A percentile compares a stretch with the other conserved stretches of the same genome.
phyloP scores from a whole-genome alignment of 2,888 invertebrate species.

The Aleiodes testaceus region DNA sequence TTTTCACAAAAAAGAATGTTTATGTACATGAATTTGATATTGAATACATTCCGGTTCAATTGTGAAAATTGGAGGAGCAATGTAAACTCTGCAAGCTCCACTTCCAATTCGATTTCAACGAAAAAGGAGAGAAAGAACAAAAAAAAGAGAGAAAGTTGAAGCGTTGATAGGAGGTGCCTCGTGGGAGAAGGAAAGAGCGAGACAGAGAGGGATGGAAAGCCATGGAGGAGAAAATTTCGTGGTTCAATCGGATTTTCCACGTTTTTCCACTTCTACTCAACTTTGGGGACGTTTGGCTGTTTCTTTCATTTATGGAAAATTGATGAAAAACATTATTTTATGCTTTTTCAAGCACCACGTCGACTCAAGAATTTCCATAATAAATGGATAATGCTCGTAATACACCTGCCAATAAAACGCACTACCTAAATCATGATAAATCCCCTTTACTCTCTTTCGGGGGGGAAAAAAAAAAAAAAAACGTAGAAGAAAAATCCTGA shows the following conservation, averaged over 20 bases:
- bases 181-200: constrained; percentile 10
- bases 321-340: constrained; percentile 17
- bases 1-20: background rate
- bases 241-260: constrained; percentile 4
- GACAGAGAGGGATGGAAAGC: background rate
- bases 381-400: no score
- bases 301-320: constrained; percentile 4
- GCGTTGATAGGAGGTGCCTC: constrained; percentile 22
- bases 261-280: background rate
- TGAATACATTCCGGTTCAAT: background rate
- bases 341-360: background rate
- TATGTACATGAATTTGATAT: background rate
- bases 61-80: constrained; percentile 7
- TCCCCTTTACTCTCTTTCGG: no score
- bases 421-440: no score
- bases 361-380: no score
- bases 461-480: no score
- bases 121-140: background rate
- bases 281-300: background rate
- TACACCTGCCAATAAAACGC: no score
- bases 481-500: no score
- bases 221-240: constrained; percentile 32
- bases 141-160: background rate
- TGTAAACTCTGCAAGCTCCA: constrained; percentile 1
- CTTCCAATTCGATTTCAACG: constrained; percentile 11